A percentile compares a stretch with the other conserved stretches of the same genome.
Conservation (phyloP, 2,113 vertebrate species). For the Epinephelus cyanopodus region DNA sequence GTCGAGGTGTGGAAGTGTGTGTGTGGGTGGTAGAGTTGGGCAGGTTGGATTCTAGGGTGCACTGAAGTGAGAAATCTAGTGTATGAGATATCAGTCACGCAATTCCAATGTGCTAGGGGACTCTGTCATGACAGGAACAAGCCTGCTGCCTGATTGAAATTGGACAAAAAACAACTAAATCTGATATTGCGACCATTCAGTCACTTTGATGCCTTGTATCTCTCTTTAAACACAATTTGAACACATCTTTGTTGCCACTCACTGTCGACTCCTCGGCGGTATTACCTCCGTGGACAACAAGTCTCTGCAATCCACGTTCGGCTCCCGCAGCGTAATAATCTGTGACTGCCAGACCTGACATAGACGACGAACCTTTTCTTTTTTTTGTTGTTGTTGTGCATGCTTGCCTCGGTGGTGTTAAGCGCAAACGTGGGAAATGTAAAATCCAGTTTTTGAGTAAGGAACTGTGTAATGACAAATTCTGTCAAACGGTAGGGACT, state of each 20-base stretch:
- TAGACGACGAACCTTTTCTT: slow-evolving; percentile 32
- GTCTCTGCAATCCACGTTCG: slow-evolving; percentile 26
- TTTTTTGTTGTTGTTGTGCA: slow-evolving; percentile 1
- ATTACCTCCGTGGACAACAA: slow-evolving; percentile 12
- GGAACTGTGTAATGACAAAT: slow-evolving; percentile 64
- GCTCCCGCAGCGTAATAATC: slow-evolving; percentile 18
- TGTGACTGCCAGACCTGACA: not conserved
- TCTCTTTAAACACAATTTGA: slow-evolving; percentile 56
- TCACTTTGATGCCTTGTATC: slow-evolving; percentile 51
- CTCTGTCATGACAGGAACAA: slow-evolving; percentile 55
- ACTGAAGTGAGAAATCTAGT: slow-evolving; percentile 75
- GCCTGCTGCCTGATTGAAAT: slow-evolving; percentile 61
- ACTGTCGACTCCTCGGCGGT: slow-evolving; percentile 11
- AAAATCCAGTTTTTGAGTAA: slow-evolving; percentile 48
- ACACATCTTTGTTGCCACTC: slow-evolving; percentile 52
- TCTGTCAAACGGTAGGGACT: slow-evolving; percentile 65
- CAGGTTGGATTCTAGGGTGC: slow-evolving; percentile 66
- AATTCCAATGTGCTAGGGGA: slow-evolving; percentile 60
- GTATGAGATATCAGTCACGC: slow-evolving; percentile 75
- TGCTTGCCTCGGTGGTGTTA: slow-evolving; percentile 2
- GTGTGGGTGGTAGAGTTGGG: slow-evolving; percentile 38
- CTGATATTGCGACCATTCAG: slow-evolving; percentile 50
- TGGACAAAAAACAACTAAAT: slow-evolving; percentile 60
- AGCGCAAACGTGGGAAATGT: slow-evolving; percentile 29
- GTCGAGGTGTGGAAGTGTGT: not conserved